phyloP scores from a whole-genome alignment of 2,113 vertebrate species.

The Cheirogaleus medius region DNA sequence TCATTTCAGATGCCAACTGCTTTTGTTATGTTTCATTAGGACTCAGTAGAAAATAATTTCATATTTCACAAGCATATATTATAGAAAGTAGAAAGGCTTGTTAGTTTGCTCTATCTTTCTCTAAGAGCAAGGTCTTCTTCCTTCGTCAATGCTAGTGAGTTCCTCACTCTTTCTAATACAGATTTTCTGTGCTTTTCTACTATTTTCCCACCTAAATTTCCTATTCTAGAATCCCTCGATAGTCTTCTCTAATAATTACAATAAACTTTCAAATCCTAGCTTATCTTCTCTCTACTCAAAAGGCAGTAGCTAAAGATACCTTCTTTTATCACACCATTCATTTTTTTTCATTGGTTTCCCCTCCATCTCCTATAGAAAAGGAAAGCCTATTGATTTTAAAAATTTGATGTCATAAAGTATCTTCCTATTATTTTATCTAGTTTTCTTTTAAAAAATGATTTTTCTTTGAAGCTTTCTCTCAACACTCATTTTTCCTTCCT shows the following conservation, averaged over 20 bases:
- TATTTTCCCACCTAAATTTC: neutral
- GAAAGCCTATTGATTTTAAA: neutral
- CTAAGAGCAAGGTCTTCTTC: neutral
- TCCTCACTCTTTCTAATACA: neutral
- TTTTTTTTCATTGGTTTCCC: neutral
- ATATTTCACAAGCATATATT: neutral
- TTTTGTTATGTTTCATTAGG: slow-evolving; percentile 57
- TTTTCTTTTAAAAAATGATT: neutral
- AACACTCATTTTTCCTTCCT: neutral
- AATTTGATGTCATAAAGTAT: neutral
- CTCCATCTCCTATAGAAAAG: neutral
- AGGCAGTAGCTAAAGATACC: neutral
- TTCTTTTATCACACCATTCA: neutral
- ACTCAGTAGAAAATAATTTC: neutral
- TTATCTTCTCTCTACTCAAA: neutral
- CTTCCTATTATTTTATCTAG: neutral
- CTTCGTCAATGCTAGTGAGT: neutral
- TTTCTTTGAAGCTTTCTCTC: neutral
- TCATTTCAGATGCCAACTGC: slow-evolving; percentile 56
- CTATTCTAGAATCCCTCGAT: neutral
- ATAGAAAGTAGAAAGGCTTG: neutral
- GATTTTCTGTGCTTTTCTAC: neutral
- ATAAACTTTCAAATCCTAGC: neutral
- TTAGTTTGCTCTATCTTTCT: neutral
- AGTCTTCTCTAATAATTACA: neutral